Percentiles rank a stretch among this genome's conserved stretches.
These are phyloP conservation scores for Oryzias woworae DNA, from an alignment of 2,113 vertebrate genomes.

Conservation along the genomic window DNA sequence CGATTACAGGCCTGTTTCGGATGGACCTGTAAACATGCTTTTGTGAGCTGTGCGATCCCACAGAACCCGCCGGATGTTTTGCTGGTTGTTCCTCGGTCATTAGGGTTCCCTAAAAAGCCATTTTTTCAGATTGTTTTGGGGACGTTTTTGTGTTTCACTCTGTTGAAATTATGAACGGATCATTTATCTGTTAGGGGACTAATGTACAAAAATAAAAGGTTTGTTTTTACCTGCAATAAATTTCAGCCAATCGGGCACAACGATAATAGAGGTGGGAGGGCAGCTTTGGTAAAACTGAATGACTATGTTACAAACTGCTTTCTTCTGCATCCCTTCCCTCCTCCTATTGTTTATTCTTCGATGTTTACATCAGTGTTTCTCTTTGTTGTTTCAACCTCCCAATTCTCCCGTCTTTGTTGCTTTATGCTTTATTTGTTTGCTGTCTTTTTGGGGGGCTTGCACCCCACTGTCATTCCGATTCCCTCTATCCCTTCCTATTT, in stretches of 20 bases:
- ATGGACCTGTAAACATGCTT: too few relatives aligned
- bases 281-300: neutral
- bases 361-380: slow-evolving; percentile 6
- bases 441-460: slow-evolving; percentile 11
- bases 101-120: too few relatives aligned
- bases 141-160: too few relatives aligned
- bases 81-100: too few relatives aligned
- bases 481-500: slow-evolving; percentile 35
- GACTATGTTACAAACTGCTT: neutral
- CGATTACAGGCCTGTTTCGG: too few relatives aligned
- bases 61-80: too few relatives aligned
- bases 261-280: slow-evolving; percentile 17
- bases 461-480: slow-evolving; percentile 34
- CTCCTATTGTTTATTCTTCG: slow-evolving; percentile 4
- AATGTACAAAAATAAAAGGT: too few relatives aligned
- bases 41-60: too few relatives aligned
- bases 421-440: slow-evolving; percentile 43
- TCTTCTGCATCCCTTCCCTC: slow-evolving; percentile 11
- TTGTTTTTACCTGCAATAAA: neutral
- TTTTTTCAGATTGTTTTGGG: too few relatives aligned
- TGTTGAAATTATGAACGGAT: too few relatives aligned
- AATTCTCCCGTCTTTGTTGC: slow-evolving; percentile 26
- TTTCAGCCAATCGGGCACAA: slow-evolving; percentile 45
- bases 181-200: too few relatives aligned
- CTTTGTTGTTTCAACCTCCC: slow-evolving; percentile 7